phyloP scores from a whole-genome alignment of 2,888 invertebrate genomes.

The Sphaerophoria rueppellii region DNA sequence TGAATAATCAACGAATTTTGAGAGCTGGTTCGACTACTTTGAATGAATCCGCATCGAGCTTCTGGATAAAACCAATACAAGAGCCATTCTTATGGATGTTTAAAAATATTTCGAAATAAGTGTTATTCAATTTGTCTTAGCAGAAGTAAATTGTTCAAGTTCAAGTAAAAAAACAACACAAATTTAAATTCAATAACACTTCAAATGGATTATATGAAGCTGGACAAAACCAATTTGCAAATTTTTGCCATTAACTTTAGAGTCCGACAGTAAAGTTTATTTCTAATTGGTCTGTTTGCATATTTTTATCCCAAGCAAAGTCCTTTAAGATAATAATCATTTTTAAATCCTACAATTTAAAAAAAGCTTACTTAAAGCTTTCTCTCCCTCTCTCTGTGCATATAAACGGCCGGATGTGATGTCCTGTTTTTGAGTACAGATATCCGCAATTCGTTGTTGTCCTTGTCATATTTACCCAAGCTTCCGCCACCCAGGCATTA shows the following conservation, averaged over 20 bases:
- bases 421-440: too few species aligned
- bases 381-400: neutral
- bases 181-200: neutral
- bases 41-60: too few species aligned
- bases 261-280: neutral
- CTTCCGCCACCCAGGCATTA: too few species aligned
- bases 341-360: slow-evolving; percentile 8
- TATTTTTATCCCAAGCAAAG: slow-evolving; percentile 13
- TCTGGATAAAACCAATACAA: too few species aligned
- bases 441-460: too few species aligned
- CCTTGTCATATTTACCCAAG: too few species aligned
- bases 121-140: neutral
- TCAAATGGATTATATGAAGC: neutral
- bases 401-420: too few species aligned
- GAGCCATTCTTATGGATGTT: too few species aligned
- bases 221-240: neutral
- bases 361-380: slow-evolving; percentile 9
- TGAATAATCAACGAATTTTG: too few species aligned
- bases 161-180: neutral
- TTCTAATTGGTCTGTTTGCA: slow-evolving; percentile 6
- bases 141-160: neutral
- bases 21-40: too few species aligned
- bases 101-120: neutral
- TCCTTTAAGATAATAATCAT: slow-evolving; percentile 21
- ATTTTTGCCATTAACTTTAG: neutral